A percentile compares a stretch with the other conserved stretches of the same genome.
Conservation (phyloP, 2,888 invertebrate species). For the Cyclophora punctaria region DNA sequence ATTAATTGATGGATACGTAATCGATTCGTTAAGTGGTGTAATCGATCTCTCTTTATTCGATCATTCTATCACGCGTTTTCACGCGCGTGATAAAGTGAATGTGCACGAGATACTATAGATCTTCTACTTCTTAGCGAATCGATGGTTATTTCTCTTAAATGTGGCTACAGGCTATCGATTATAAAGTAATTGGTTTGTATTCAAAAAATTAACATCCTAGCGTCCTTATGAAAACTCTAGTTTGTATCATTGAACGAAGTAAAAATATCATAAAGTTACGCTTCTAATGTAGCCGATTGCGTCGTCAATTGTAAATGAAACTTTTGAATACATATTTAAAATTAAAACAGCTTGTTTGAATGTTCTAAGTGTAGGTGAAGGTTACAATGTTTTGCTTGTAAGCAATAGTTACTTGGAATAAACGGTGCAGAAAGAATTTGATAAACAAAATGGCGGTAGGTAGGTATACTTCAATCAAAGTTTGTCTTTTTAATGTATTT, state of each 20-base stretch:
- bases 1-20: too few relatives aligned
- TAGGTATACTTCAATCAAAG: not conserved
- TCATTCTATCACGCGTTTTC: too few relatives aligned
- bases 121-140: too few relatives aligned
- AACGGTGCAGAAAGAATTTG: not conserved
- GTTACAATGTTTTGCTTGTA: not conserved
- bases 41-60: too few relatives aligned
- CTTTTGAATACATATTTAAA: conserved; percentile 8
- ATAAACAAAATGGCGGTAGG: not conserved
- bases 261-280: conserved; percentile 22
- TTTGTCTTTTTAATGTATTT: too few relatives aligned
- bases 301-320: conserved; percentile 35
- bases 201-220: too few relatives aligned
- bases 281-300: conserved; percentile 35
- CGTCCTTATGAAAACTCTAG: not conserved
- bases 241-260: conserved; percentile 1
- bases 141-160: too few relatives aligned
- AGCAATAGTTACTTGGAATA: not conserved
- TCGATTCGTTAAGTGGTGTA: too few relatives aligned
- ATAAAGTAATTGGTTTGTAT: too few relatives aligned
- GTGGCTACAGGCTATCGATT: too few relatives aligned
- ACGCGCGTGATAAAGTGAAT: too few relatives aligned
- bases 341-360: conserved; percentile 10
- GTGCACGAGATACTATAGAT: too few relatives aligned
- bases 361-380: conserved; percentile 10